Evolutionary conservation across 2,888 invertebrate species (phyloP), one percentile per base, ranked within the genome.

Genomic region (Ditula angustiorana): DNA sequence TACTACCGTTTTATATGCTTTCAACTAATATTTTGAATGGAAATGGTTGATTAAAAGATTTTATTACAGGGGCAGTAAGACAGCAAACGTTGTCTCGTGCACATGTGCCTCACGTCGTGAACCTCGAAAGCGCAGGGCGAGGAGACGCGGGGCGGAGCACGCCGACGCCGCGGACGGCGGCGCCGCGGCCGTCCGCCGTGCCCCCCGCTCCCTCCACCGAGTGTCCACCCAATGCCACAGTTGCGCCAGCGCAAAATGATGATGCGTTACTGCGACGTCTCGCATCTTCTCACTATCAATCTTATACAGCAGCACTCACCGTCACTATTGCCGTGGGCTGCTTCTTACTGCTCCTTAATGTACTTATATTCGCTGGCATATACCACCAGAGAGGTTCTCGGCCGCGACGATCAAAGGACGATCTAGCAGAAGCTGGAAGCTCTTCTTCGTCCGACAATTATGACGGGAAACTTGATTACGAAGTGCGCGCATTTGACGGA

Each of bases 321-420:
- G 97, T 98, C 26, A 98, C 98, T 0, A 97, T 97, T 69, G 97
- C 96, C 0, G 97, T 97, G 7, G 97, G 97, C 0, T 97, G 97
- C 76, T 97, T 97, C 72, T 93, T 97, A 5, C 91, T 97, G 7
- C 92, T 97, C 26, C 93, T 97, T 24, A 97, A 97, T 79, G 95
- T 97, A 10, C 93, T 97, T 23, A 98, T 98, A 73, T 98, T 98
- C 77, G 97, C 97, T 47, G 97, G 97, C 1, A 97, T 97, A 68
- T 97, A 97, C 79, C 97, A 97, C 77, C 97, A 97, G 83, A 94
- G 97, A 0, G 97, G 97, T 74, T 94, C 94, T 69, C 93, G 93
- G 53, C 95, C 95, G 68, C 95, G 95, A 58, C 96, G 96, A 76
- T 95, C 95, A 63, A 97, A 96, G 79, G 96, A 97, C 74, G 96